Evolutionary conservation across 1,140 invertebrate species (phyloP), one percentile per base, ranked within the genome.

Genomic region (Eriosoma lanigerum): DNA sequence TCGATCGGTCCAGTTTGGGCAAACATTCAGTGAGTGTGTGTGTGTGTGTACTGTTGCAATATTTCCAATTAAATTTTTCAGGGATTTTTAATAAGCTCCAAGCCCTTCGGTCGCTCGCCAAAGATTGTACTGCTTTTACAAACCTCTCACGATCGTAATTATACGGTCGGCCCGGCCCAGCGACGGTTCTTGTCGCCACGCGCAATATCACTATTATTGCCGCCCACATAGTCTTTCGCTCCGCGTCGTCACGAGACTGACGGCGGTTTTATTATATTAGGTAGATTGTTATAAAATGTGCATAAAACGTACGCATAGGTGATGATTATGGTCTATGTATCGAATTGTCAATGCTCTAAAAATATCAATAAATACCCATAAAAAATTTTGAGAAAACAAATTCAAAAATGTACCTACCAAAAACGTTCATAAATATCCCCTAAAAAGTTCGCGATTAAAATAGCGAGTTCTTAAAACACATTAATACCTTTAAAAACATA

Each of bases 1-100:
- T 68, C 38, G 64, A 46, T 17, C 64, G 64, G 38, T 46, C 38
- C 38, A n/a, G 38, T 21, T 13, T 26, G n/a, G 38, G 38, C 64
- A 68, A 68, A 68, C 64, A 62, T 9, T 10, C 17, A 21, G 8
- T 24, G 32, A 26, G 32, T 9, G 56, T 9, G 21, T 8, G 24
- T 8, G 24, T 32, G 29, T 19, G 44, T 48, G 26, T 70, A 50
- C 50, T 70, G 50, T 70, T 50, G 66, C 66, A 15, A 70, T 70
- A 70, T 70, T 75, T 75, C 73, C 73, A 60, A 58, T 76, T 44
- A 76, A 76, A 76, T 76, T 54, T 54, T 60, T 32, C 38, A 9
- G 29, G 54, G 73, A 44, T 76, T 76, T 76, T 76, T 76, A 58
- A 76, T 60, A 60, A 60, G 72, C 52, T 75, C 29, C 32, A 24